Percentiles rank a stretch among this genome's conserved stretches.
Evolutionary conservation across 2,113 vertebrate genomes (phyloP).

Genomic region (Accipiter virgatus): DNA sequence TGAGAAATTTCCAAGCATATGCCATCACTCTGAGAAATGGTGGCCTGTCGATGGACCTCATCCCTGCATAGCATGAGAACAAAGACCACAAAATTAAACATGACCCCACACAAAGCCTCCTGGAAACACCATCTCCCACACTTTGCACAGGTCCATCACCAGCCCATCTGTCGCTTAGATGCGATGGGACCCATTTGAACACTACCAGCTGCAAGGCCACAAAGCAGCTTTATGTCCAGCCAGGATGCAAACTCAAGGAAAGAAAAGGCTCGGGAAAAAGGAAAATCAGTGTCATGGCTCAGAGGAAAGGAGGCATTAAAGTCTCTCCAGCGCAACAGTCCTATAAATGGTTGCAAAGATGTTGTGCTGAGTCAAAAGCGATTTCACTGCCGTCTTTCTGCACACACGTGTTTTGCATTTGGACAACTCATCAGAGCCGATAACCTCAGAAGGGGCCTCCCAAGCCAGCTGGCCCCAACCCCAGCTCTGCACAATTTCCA

Average conservation of each 20-base stretch:
- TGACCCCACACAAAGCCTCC: neutral
- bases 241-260: neutral
- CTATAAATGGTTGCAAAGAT: neutral
- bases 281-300: neutral
- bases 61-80: neutral
- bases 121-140: neutral
- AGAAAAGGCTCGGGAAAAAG: neutral
- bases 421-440: neutral
- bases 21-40: neutral
- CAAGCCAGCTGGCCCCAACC: neutral
- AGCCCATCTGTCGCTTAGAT: neutral
- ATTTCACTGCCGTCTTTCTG: neutral
- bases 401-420: neutral
- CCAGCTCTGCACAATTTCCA: neutral
- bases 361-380: neutral
- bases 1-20: neutral
- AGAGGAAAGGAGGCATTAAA: neutral
- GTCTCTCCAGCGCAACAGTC: neutral
- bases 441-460: neutral
- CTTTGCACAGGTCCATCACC: neutral
- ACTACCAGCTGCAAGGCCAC: neutral
- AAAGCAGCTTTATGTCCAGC: neutral
- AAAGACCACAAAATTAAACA: neutral
- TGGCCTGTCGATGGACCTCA: neutral
- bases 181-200: neutral